A percentile compares a stretch with the other conserved stretches of the same genome.
These are phyloP conservation scores for Sphenodon punctatus DNA, from an alignment of 2,797 vertebrate species.

Conservation along the genomic window DNA sequence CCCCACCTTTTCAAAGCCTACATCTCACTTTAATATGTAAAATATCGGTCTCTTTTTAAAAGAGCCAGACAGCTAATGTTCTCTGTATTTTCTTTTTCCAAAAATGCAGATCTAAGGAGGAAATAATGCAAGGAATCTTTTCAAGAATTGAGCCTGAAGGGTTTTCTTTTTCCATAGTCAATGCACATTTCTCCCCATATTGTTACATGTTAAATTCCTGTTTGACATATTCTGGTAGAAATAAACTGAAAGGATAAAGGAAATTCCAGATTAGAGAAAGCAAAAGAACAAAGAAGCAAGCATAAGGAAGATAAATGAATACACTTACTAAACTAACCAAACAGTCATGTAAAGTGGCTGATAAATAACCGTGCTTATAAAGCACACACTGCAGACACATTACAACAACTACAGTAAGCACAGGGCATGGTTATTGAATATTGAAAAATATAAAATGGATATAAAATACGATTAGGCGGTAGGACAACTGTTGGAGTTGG, in stretches of 20 bases:
- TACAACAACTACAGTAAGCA: constrained; percentile 16
- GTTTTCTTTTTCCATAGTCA: constrained; percentile 5
- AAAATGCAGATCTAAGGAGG: constrained; percentile 50
- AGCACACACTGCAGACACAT: constrained; percentile 7
- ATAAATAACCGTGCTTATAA: constrained; percentile 42
- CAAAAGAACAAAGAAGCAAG: constrained; percentile 38
- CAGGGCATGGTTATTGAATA: constrained; percentile 56
- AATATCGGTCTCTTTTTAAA: constrained; percentile 50
- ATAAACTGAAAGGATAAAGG: constrained; percentile 49
- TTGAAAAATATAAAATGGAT: constrained; percentile 56
- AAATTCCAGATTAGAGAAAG: constrained; percentile 55
- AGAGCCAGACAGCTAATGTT: background rate
- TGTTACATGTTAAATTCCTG: constrained; percentile 29
- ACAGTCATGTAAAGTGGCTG: constrained; percentile 28
- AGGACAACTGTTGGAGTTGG: constrained; percentile 55
- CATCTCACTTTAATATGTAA: constrained; percentile 57
- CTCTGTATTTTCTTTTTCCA: constrained; percentile 52
- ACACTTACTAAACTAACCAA: constrained; percentile 47
- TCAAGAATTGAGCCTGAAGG: constrained; percentile 23
- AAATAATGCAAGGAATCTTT: constrained; percentile 35
- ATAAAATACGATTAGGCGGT: constrained; percentile 64
- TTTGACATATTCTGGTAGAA: constrained; percentile 27
- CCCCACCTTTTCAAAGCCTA: constrained; percentile 32
- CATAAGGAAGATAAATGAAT: constrained; percentile 41
- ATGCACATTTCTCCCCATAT: background rate